Percentiles rank a stretch among this genome's conserved stretches.
phyloP scores from a whole-genome alignment of 2,888 invertebrate species.

The Chironomus riparius region DNA sequence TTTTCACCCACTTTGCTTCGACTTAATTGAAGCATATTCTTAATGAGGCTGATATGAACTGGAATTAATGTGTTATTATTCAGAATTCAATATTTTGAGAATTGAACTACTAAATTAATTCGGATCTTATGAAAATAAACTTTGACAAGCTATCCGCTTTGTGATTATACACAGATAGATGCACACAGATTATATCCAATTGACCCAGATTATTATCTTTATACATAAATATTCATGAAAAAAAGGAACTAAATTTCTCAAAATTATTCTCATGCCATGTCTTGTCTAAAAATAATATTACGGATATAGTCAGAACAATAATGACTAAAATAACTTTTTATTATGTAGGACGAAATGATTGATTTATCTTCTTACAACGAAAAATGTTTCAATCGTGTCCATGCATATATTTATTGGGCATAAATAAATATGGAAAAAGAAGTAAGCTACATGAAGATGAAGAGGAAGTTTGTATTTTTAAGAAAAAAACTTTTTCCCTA shows the following conservation, averaged over 20 bases:
- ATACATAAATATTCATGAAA: no score
- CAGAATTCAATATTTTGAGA: no score
- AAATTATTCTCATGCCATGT: no score
- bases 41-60: background rate
- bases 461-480: no score
- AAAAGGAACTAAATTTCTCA: background rate
- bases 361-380: slow-evolving; percentile 8
- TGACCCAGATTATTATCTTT: background rate
- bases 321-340: background rate
- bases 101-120: no score
- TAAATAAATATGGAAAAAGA: background rate
- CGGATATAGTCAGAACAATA: background rate
- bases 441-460: background rate
- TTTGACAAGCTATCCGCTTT: background rate
- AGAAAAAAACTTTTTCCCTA: no score
- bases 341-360: slow-evolving; percentile 1
- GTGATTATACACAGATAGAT: background rate
- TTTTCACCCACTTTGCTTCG: background rate
- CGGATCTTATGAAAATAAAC: background rate
- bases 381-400: slow-evolving; percentile 19
- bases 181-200: background rate
- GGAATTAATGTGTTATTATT: slow-evolving; percentile 8
- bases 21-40: background rate
- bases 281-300: no score
- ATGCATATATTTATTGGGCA: background rate